phyloP scores from a whole-genome alignment of 2,113 vertebrate genomes.

The Megaceryle torquata region DNA sequence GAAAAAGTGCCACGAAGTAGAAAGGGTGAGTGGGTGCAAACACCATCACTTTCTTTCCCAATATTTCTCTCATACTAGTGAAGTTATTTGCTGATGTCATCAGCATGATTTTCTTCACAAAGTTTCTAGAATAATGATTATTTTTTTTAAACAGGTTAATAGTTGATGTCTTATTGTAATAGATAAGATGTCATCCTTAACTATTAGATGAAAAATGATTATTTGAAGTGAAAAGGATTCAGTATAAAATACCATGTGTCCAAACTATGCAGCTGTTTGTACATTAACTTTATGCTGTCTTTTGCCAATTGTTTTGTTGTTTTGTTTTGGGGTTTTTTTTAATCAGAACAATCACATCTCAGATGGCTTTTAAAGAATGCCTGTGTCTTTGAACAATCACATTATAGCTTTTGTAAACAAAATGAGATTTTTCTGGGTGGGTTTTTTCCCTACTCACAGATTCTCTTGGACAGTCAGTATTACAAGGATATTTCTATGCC shows the following conservation, averaged over 20 bases:
- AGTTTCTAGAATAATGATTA: neutral
- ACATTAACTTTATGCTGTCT: neutral
- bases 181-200: neutral
- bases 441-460: rapidly evolving
- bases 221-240: neutral
- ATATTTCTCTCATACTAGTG: neutral
- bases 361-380: neutral
- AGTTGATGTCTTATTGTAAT: neutral
- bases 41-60: neutral
- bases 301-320: neutral
- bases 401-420: neutral
- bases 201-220: rapidly evolving
- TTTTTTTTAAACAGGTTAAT: neutral
- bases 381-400: neutral
- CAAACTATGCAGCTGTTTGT: neutral
- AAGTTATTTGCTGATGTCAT: neutral
- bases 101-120: neutral
- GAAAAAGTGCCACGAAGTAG: conserved; percentile 80
- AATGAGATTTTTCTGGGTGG: neutral
- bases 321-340: neutral
- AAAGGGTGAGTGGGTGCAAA: conserved; percentile 72
- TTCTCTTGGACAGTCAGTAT: neutral
- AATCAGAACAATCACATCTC: neutral
- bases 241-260: neutral
- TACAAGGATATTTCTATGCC: neutral